phyloP scores from a whole-genome alignment of 2,797 vertebrate species.

The Dryobates pubescens region DNA sequence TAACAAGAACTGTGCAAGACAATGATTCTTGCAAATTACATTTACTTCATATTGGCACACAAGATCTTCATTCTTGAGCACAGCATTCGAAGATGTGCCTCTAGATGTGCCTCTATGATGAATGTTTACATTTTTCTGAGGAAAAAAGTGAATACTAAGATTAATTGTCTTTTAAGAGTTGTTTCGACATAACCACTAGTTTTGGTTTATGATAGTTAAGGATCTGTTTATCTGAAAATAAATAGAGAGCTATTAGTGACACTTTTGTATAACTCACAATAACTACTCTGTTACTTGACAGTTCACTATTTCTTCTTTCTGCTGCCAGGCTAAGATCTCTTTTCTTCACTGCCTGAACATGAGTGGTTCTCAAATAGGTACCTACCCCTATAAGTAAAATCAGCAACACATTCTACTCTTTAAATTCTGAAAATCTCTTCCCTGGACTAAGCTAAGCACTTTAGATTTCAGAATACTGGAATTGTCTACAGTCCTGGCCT shows the following conservation, averaged over 20 bases:
- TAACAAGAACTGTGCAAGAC: not conserved
- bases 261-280: not conserved
- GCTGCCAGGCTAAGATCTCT: not conserved
- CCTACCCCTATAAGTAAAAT: not conserved
- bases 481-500: not conserved
- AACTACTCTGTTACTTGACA: accelerated
- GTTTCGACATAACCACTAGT: not conserved
- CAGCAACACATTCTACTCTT: not conserved
- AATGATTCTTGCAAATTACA: not conserved
- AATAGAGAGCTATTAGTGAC: not conserved
- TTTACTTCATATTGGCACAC: not conserved
- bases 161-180: not conserved
- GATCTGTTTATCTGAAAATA: not conserved
- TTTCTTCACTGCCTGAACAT: accelerated
- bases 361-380: not conserved
- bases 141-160: not conserved
- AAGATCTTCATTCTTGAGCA: not conserved
- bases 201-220: not conserved
- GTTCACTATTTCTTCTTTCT: not conserved
- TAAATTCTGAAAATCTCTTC: not conserved
- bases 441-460: not conserved
- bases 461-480: not conserved
- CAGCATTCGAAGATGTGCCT: not conserved
- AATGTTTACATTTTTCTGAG: not conserved
- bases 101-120: not conserved